These are phyloP conservation scores for Byasa hedistus DNA, from an alignment of 2,888 invertebrate species.

Conservation along the genomic window DNA sequence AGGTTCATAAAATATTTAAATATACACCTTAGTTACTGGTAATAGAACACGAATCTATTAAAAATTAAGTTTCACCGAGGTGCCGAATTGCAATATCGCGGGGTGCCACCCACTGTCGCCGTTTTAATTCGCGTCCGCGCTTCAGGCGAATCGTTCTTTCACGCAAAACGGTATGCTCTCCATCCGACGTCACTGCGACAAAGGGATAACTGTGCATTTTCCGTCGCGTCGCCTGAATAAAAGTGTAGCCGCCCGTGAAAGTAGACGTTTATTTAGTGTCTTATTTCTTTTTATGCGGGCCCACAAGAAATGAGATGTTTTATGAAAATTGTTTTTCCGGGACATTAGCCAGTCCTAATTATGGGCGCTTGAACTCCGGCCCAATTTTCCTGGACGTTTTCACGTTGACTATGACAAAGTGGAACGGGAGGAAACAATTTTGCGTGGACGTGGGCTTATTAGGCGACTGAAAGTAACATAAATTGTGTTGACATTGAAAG, in stretches of 20 bases:
- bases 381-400: slow-evolving; percentile 72
- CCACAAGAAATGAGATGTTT: slow-evolving; percentile 68
- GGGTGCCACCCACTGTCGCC: slow-evolving; percentile 47
- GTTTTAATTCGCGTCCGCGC: slow-evolving; percentile 59
- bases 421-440: slow-evolving; percentile 61
- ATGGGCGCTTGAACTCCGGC: slow-evolving; percentile 60
- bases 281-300: slow-evolving; percentile 70
- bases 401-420: slow-evolving; percentile 74
- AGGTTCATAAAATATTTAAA: slow-evolving; percentile 39
- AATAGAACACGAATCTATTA: slow-evolving; percentile 38
- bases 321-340: slow-evolving; percentile 78
- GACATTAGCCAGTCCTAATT: slow-evolving; percentile 76
- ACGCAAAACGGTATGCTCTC: slow-evolving; percentile 56
- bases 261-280: slow-evolving; percentile 72
- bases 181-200: slow-evolving; percentile 37
- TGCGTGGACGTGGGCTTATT: slow-evolving; percentile 58
- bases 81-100: slow-evolving; percentile 48
- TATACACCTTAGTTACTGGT: slow-evolving; percentile 46
- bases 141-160: slow-evolving; percentile 59
- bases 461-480: slow-evolving; percentile 59
- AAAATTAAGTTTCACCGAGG: slow-evolving; percentile 38
- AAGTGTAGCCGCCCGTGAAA: slow-evolving; percentile 62
- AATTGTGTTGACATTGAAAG: slow-evolving; percentile 45
- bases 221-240: slow-evolving; percentile 54
- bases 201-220: slow-evolving; percentile 50